These are phyloP conservation scores for Pitta sordida DNA, from an alignment of 2,113 vertebrate genomes.

Conservation along the genomic window DNA sequence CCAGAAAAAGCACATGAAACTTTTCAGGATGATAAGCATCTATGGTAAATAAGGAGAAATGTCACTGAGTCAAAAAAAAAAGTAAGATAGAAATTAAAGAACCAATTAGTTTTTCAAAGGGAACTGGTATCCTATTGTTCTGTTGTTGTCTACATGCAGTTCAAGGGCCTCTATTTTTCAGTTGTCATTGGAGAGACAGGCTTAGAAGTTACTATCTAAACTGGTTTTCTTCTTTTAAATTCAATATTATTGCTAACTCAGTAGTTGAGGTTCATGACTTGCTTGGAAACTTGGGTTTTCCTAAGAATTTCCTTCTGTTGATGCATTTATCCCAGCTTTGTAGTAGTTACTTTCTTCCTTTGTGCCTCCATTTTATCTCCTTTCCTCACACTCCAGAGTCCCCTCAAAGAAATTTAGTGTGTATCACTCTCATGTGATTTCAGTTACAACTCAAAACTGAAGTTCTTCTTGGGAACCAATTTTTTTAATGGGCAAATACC, in stretches of 20 bases:
- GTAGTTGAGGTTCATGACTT: neutral
- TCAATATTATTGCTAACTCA: neutral
- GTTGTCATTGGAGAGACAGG: neutral
- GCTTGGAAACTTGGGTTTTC: neutral
- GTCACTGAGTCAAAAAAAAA: neutral
- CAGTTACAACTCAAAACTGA: slow-evolving; percentile 4
- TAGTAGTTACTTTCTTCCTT: neutral
- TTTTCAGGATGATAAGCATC: neutral
- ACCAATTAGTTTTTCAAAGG: neutral
- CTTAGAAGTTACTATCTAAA: neutral
- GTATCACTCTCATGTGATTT: neutral
- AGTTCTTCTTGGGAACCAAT: neutral
- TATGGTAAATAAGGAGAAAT: neutral
- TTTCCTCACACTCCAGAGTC: neutral
- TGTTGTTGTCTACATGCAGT: neutral
- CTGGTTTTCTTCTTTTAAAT: neutral
- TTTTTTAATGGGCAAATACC: neutral
- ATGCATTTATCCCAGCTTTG: neutral
- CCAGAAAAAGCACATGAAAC: neutral
- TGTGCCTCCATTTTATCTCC: neutral
- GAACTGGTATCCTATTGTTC: neutral
- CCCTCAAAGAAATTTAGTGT: neutral
- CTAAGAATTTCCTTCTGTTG: neutral
- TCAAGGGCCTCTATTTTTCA: neutral
- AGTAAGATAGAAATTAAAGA: neutral